Percentiles rank a stretch among this genome's conserved stretches.
Evolutionary conservation across 2,797 vertebrate genomes (phyloP).

Genomic region (Cyclura pinguis): DNA sequence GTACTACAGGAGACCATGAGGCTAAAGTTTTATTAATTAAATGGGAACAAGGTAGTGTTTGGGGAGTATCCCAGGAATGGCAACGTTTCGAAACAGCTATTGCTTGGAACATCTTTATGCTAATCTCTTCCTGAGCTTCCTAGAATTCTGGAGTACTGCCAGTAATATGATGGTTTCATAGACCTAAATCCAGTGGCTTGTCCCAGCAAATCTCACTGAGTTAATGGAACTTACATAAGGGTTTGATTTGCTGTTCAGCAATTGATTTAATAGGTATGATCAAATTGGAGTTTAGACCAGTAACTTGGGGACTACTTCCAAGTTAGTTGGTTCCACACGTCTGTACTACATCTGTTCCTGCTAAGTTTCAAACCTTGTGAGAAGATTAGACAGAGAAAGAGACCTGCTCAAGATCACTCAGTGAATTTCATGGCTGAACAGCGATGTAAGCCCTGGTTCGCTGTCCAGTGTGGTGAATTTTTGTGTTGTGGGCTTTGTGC

Average conservation of each 20-base stretch:
- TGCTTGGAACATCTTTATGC: not conserved
- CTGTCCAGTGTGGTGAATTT: not conserved
- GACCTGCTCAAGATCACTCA: not conserved
- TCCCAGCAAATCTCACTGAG: too few species aligned
- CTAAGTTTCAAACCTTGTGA: not conserved
- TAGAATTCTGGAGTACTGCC: not conserved
- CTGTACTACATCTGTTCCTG: not conserved
- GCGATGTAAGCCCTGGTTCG: not conserved
- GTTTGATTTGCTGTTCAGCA: too few species aligned
- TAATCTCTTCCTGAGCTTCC: not conserved
- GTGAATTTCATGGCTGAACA: not conserved
- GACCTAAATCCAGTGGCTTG: not conserved
- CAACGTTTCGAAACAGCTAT: not conserved
- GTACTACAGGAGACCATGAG: not conserved
- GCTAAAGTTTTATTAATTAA: not conserved
- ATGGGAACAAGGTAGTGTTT: not conserved
- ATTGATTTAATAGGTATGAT: too few species aligned
- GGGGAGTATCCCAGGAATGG: not conserved
- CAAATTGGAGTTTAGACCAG: too few species aligned
- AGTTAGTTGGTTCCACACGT: not conserved
- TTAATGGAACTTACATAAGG: too few species aligned
- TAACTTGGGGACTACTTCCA: not conserved
- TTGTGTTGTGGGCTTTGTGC: not conserved
- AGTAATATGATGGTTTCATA: not conserved
- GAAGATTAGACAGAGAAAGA: not conserved